Evolutionary conservation across 2,888 invertebrate genomes (phyloP), one percentile per base, ranked within the genome.

Genomic region (Lissonota sp.): DNA sequence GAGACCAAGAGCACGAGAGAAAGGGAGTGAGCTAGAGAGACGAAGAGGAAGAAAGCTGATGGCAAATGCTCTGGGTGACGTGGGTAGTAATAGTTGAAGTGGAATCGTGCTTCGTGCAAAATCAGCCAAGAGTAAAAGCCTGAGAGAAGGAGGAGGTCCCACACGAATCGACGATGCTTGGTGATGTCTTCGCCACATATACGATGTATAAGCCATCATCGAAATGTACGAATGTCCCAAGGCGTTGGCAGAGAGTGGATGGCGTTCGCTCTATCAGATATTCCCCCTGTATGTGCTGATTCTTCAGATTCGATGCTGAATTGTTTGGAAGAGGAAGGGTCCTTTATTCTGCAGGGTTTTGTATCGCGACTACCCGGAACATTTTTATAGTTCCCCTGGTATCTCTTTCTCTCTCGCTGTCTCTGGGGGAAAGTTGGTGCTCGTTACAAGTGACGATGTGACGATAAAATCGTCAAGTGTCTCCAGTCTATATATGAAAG

Each of bases 391-490:
- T 26, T 26, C 3, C 26, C 39, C 49, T 37, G 10, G 51, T 49
- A 49, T 64, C 46, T 46, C 64, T 49, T 3, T 70, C 70, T 49
- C 51, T 39, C 49, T 40, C 69, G 55, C 26, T 5, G 10, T 5
- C 37, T n/a, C 46, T 58, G 7, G 14, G 8, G 14, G 4, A 8
- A 10, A 14, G 16, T 5, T 53, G 63, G 10, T 69, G 58, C 63
- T 53, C 40, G 16, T 74, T 63, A 37, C 26, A 49, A n/a, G 53
- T 67, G 40, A 39, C n/a, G 37, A 46, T 69, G 51, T 37, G 39
- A 37, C 57, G 44, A 58, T 67, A 64, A 26, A 46, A 72, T 62
- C 63, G 74, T 49, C 73, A 82, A 82, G 72, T 70, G 72, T 79
- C 14, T 2, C 60, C n/a, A 16, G 6, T 10, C 44, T 14, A 40